Conservation (phyloP, 2,888 invertebrate species). For the Caenorhabditis plicata region DNA sequence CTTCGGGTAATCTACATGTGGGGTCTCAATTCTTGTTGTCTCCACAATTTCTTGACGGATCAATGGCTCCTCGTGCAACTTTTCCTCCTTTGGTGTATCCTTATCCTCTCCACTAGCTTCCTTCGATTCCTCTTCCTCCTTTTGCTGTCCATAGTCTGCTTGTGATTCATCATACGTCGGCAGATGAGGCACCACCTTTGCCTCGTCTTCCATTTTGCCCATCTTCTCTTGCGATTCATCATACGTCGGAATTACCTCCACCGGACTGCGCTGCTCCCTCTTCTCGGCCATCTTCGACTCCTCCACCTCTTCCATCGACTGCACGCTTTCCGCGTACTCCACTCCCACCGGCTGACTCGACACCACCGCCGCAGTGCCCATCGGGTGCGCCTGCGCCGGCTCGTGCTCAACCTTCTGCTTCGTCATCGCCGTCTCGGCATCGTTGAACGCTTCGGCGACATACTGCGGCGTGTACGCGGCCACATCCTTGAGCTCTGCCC, state of each 20-base stretch:
- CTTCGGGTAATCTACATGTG: no score
- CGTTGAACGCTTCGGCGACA: slow-evolving; percentile 26
- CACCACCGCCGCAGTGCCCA: no score
- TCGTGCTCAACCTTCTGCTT: slow-evolving; percentile 12
- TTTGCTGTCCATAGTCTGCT: neutral
- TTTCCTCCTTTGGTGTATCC: no score
- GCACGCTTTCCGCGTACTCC: slow-evolving; percentile 32
- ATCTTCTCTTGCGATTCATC: neutral
- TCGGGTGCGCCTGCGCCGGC: slow-evolving; percentile 23
- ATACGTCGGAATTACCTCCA: neutral
- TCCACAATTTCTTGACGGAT: no score
- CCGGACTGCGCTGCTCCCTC: neutral
- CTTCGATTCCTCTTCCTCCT: neutral
- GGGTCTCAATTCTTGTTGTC: no score
- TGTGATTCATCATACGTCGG: neutral
- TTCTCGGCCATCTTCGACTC: slow-evolving; percentile 13
- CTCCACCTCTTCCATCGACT: slow-evolving; percentile 21
- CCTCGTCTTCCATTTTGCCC: no score
- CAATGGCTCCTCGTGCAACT: no score
- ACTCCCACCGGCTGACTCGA: slow-evolving; percentile 23
- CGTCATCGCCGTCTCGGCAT: no score
- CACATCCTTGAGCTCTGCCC: slow-evolving; percentile 25
- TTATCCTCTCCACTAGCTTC: neutral
- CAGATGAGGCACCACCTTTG: neutral
- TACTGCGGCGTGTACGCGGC: slow-evolving; percentile 23